Percentiles rank a stretch among this genome's conserved stretches.
These are phyloP conservation scores for Eupithecia subumbrata DNA, from an alignment of 2,888 invertebrate species.

Conservation along the genomic window DNA sequence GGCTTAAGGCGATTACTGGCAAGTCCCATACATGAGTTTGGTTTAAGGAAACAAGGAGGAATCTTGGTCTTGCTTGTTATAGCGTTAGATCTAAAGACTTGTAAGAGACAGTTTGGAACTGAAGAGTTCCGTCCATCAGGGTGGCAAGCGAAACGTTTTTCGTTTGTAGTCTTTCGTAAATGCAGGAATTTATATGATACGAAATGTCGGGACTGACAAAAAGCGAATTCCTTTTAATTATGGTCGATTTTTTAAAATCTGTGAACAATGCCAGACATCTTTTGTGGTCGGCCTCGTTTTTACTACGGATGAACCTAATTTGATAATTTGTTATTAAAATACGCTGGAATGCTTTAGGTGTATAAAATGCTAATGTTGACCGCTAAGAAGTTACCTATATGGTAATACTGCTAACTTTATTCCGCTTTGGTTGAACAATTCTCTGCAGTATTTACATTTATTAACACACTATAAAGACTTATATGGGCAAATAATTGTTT, in stretches of 20 bases:
- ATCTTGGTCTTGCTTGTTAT: not conserved
- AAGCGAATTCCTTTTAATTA: conserved; percentile 83
- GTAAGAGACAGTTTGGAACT: conserved; percentile 41
- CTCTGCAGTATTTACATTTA: conserved; percentile 17
- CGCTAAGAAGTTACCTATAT: conserved; percentile 53
- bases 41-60: not conserved
- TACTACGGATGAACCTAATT: conserved; percentile 74
- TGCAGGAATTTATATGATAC: conserved; percentile 78
- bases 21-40: not conserved
- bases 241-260: conserved; percentile 82
- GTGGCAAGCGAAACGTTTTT: conserved; percentile 78
- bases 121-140: conserved; percentile 63
- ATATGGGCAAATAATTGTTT: conserved; percentile 9
- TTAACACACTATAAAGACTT: conserved; percentile 20
- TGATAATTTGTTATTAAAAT: conserved; percentile 80
- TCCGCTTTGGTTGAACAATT: conserved; percentile 28
- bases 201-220: conserved; percentile 68
- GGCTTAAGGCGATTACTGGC: conserved; percentile 63
- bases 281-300: conserved; percentile 71
- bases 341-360: conserved; percentile 44
- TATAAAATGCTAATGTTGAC: conserved; percentile 46
- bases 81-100: not conserved
- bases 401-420: conserved; percentile 34
- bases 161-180: conserved; percentile 56
- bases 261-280: conserved; percentile 82